Percentiles rank a stretch among this genome's conserved stretches.
Evolutionary conservation across 2,113 vertebrate species (phyloP).

Genomic region (Arizona elegans): DNA sequence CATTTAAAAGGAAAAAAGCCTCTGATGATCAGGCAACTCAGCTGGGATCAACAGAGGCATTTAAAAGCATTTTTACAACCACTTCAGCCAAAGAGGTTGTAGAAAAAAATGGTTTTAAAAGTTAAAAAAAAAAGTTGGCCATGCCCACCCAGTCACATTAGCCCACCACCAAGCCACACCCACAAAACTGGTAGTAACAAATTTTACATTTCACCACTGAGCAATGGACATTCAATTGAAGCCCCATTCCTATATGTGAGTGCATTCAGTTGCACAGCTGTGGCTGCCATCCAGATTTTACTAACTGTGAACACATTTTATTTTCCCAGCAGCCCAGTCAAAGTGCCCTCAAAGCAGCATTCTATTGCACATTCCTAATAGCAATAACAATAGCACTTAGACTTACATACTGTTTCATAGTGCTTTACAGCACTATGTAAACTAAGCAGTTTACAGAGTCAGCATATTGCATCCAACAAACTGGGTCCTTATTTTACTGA

Average conservation of each 20-base stretch:
- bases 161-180: too few species aligned
- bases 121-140: too few species aligned
- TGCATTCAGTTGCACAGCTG: neutral
- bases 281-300: neutral
- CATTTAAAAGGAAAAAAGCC: too few species aligned
- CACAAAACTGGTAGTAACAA: too few species aligned
- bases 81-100: too few species aligned
- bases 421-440: neutral
- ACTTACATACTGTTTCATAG: neutral
- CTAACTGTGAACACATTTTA: neutral
- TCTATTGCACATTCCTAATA: neutral
- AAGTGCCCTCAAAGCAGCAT: neutral
- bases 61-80: too few species aligned
- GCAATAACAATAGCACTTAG: neutral
- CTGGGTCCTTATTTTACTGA: neutral
- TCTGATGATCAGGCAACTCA: too few species aligned
- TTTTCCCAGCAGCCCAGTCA: neutral
- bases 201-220: too few species aligned
- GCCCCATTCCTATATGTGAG: neutral
- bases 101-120: too few species aligned
- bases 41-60: too few species aligned
- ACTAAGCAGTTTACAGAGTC: neutral
- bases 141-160: too few species aligned
- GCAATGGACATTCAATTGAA: neutral
- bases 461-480: neutral